These are phyloP conservation scores for Prionace glauca DNA, from an alignment of 2,797 vertebrate species.

Conservation along the genomic window DNA sequence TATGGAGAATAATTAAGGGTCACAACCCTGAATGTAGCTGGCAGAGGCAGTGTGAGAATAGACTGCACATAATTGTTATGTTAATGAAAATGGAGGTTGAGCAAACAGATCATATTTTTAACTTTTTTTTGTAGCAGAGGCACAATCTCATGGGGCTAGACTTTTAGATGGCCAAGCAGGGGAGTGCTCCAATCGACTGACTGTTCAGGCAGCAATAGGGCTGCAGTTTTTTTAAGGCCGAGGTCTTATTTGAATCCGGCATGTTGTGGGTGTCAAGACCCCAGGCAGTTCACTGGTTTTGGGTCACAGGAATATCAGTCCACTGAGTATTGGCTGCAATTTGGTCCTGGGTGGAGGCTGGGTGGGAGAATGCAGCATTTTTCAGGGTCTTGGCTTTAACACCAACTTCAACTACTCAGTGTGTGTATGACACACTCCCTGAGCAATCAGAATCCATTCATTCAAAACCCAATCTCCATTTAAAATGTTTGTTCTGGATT, in stretches of 20 bases:
- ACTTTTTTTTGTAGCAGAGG: background rate
- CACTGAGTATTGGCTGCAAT: background rate
- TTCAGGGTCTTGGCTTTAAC: background rate
- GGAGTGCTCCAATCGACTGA: background rate
- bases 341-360: background rate
- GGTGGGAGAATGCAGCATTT: background rate
- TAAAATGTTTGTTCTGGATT: background rate
- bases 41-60: background rate
- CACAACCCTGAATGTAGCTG: background rate
- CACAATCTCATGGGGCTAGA: background rate
- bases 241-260: background rate
- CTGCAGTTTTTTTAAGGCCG: background rate
- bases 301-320: background rate
- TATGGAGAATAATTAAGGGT: slow-evolving; percentile 8
- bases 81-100: background rate
- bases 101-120: slow-evolving; percentile 3
- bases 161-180: background rate
- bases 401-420: background rate
- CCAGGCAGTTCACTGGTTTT: background rate
- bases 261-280: no score
- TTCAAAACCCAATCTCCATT: background rate
- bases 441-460: background rate
- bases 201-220: background rate
- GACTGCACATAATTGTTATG: background rate
- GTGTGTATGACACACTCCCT: background rate